Evolutionary conservation across 2,888 invertebrate genomes (phyloP), one percentile per base, ranked within the genome.

Genomic region (Chrysomela aeneicollis): DNA sequence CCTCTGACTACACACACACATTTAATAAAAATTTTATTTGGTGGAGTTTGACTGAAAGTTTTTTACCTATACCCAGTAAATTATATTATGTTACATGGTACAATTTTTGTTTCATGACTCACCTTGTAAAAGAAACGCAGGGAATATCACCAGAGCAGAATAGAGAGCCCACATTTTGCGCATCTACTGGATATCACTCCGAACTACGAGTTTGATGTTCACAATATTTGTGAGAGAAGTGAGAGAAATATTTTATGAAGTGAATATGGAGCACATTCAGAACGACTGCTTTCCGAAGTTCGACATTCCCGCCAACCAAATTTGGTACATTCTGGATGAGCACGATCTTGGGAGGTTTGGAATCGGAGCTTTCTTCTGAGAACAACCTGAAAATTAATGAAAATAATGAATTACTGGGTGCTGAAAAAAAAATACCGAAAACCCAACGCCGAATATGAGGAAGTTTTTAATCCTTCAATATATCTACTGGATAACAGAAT

Each of bases 41-140:
- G n/a, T n/a, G n/a, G n/a, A n/a, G n/a, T n/a, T n/a, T n/a, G n/a
- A n/a, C n/a, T n/a, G n/a, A n/a, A n/a, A n/a, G n/a, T n/a, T n/a
- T n/a, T n/a, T n/a, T n/a, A n/a, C n/a, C n/a, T n/a, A n/a, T n/a
- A n/a, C n/a, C n/a, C n/a, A n/a, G n/a, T n/a, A n/a, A n/a, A n/a
- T n/a, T n/a, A n/a, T n/a, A n/a, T n/a, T n/a, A n/a, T n/a, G n/a
- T n/a, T n/a, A n/a, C n/a, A n/a, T n/a, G n/a, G n/a, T n/a, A n/a
- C 58, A 51, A 63, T 58, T 63, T 52, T 52, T 47, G 51, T 52
- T n/a, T 26, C 58, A 58, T 52, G 50, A 66, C 66, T 62, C 30
- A 66, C 66, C 66, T 66, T 66, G 66, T 55, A 66, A 62, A 53
- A 66, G 54, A 58, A 66, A 66, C 49, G 66, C 62, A 46, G 59